These are phyloP conservation scores for Vidua chalybeata DNA, from an alignment of 2,113 vertebrate genomes.

Conservation along the genomic window DNA sequence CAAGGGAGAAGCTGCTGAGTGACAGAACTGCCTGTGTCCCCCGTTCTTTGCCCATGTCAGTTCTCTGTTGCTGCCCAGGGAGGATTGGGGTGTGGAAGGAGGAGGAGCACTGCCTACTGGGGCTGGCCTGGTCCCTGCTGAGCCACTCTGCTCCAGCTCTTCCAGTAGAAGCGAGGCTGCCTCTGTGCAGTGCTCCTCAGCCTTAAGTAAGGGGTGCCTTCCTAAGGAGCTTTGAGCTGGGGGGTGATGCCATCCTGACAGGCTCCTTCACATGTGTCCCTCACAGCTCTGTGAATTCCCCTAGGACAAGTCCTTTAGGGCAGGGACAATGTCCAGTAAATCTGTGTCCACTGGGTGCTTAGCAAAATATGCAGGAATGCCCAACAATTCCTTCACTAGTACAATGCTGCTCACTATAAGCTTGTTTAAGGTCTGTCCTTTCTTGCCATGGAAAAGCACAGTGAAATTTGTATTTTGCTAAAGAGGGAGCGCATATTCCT, in stretches of 20 bases:
- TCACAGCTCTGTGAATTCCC: neutral
- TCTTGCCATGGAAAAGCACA: neutral
- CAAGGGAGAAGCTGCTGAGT: neutral
- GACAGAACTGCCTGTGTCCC: neutral
- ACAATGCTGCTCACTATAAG: neutral
- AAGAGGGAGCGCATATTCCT: fast-evolving
- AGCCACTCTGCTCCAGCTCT: neutral
- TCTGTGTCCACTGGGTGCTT: neutral
- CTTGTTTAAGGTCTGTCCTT: neutral
- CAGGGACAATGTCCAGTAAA: fast-evolving
- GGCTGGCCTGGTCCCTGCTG: neutral
- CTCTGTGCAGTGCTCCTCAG: neutral
- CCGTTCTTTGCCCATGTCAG: neutral
- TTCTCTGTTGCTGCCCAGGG: neutral
- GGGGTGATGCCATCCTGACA: neutral
- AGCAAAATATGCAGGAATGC: neutral
- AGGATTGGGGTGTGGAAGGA: neutral
- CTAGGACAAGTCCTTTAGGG: neutral
- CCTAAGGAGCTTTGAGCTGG: neutral
- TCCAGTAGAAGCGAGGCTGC: neutral
- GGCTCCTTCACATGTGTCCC: fast-evolving
- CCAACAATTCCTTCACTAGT: neutral
- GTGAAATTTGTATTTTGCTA: neutral
- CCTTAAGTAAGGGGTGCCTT: neutral
- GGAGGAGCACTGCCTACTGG: neutral